phyloP scores from a whole-genome alignment of 2,797 vertebrate genomes.

The Fringilla coelebs region DNA sequence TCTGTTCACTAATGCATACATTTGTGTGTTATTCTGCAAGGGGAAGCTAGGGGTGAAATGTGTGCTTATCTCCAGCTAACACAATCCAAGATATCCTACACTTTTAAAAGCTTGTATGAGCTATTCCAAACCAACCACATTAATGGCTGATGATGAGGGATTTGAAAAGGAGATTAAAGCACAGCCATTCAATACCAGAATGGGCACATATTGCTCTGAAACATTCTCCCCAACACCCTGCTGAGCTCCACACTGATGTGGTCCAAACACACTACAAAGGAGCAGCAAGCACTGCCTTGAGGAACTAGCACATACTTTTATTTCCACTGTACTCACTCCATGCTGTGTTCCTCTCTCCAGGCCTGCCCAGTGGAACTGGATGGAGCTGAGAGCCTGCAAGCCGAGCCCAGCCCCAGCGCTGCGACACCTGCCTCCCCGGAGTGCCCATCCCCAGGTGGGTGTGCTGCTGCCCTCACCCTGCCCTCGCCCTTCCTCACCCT shows the following conservation, averaged over 20 bases:
- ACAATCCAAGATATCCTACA: conserved; percentile 5
- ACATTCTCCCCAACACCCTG: neutral
- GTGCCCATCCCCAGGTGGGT: conserved; percentile 60
- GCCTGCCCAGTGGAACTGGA: conserved; percentile 18
- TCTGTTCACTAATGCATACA: neutral
- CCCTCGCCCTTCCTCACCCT: neutral
- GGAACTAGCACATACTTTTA: neutral
- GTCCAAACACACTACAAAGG: neutral
- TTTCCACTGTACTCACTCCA: neutral
- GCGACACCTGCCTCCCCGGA: neutral
- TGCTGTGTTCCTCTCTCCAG: conserved; percentile 27
- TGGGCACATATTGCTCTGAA: neutral
- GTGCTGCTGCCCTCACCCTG: neutral
- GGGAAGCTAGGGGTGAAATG: neutral
- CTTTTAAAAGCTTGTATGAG: neutral
- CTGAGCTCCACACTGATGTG: neutral
- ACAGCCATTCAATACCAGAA: neutral
- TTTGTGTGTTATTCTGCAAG: conserved; percentile 24
- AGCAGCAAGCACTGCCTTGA: neutral
- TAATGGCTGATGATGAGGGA: neutral
- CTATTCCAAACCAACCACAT: conserved; percentile 5
- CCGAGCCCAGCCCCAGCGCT: neutral
- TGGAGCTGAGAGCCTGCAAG: neutral
- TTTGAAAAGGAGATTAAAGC: conserved; percentile 32
- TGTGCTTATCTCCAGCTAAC: conserved; percentile 41